Evolutionary conservation across 2,888 invertebrate genomes (phyloP).

Genomic region (Selenia dentaria): DNA sequence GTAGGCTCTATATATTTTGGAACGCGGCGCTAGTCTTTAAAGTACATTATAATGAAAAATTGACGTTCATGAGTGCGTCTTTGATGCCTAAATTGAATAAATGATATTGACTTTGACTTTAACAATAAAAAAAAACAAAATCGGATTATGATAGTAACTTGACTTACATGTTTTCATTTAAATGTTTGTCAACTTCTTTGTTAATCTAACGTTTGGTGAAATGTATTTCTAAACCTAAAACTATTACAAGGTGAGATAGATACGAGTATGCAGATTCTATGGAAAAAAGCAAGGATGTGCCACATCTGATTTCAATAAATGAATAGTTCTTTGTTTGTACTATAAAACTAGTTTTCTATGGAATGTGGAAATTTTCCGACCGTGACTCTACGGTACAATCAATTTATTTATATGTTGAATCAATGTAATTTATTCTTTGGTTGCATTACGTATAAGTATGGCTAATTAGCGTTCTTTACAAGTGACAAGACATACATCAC

Average conservation of each 20-base stretch:
- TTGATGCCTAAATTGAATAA: too few relatives aligned
- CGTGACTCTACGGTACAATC: not conserved
- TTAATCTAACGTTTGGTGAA: not conserved
- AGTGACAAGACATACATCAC: too few relatives aligned
- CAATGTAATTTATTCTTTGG: not conserved
- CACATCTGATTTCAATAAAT: constrained; percentile 13
- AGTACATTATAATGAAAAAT: too few relatives aligned
- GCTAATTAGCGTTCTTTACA: too few relatives aligned
- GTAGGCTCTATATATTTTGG: too few relatives aligned
- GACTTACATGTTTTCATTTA: too few relatives aligned
- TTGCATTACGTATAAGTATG: too few relatives aligned
- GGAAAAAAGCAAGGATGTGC: constrained; percentile 7
- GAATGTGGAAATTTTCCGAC: constrained; percentile 19
- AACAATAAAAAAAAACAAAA: too few relatives aligned
- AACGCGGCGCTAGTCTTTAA: too few relatives aligned
- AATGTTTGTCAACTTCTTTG: not conserved
- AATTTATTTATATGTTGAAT: not conserved
- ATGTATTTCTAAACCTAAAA: constrained; percentile 2
- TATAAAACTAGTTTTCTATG: constrained; percentile 10
- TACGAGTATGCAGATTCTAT: constrained; percentile 6
- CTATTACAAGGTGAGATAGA: constrained; percentile 1
- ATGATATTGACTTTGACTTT: too few relatives aligned
- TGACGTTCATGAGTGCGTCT: too few relatives aligned
- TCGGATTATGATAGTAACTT: too few relatives aligned
- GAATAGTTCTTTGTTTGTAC: constrained; percentile 1